Evolutionary conservation across 2,797 vertebrate species (phyloP).

Genomic region (Amniataba percoides): DNA sequence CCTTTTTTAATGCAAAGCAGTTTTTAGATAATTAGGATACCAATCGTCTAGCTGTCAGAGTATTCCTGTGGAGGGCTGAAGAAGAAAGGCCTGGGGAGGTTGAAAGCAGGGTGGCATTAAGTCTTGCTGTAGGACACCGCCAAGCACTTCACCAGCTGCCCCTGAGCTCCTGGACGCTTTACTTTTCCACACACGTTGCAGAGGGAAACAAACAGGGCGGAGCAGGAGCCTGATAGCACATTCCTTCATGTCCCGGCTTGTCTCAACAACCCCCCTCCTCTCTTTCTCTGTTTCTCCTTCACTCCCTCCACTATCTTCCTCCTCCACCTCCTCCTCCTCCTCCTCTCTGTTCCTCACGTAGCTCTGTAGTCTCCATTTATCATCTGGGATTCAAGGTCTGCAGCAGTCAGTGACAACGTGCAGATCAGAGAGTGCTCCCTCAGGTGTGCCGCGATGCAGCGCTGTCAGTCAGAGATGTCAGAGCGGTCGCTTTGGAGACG

Average conservation of each 20-base stretch:
- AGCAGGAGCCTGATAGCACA: conserved; percentile 50
- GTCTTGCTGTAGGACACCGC: conserved; percentile 27
- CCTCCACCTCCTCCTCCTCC: neutral
- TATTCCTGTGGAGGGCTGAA: conserved; percentile 5
- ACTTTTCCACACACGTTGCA: conserved; percentile 28
- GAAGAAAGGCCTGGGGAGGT: conserved; percentile 28
- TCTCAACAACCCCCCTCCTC: conserved; percentile 8
- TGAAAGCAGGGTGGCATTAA: conserved; percentile 24
- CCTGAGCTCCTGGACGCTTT: conserved; percentile 51
- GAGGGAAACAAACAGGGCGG: conserved; percentile 52
- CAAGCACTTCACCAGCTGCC: conserved; percentile 49
- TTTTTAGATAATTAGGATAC: conserved; percentile 10
- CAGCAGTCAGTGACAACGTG: conserved; percentile 23
- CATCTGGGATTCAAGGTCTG: conserved; percentile 48
- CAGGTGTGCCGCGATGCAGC: conserved; percentile 15
- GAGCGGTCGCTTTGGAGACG: conserved; percentile 15
- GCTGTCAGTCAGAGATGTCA: conserved; percentile 41
- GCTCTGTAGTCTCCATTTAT: conserved; percentile 43
- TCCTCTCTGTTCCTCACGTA: neutral
- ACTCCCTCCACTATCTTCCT: neutral
- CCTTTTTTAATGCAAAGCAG: neutral
- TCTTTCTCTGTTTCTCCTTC: conserved; percentile 11
- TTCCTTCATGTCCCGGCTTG: conserved; percentile 60
- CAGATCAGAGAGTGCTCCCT: conserved; percentile 35
- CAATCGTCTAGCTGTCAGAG: neutral